Evolutionary conservation across 2,888 invertebrate species (phyloP).

Genomic region (Acrocyrtus sp.): DNA sequence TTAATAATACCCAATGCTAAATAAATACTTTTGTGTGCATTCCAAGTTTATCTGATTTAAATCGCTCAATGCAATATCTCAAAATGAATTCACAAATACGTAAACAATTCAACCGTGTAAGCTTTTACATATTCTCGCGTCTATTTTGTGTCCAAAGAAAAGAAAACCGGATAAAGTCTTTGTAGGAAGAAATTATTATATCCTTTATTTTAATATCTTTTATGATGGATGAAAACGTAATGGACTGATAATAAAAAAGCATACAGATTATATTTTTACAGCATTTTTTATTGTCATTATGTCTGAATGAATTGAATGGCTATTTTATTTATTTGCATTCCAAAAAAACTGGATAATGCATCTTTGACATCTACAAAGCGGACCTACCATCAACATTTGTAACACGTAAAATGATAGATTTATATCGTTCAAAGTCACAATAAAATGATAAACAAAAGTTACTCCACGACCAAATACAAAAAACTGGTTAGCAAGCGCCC

Average conservation of each 20-base stretch:
- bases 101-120: too few species aligned
- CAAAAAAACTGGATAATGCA: background rate
- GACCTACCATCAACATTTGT: background rate
- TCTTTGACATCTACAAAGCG: background rate
- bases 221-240: background rate
- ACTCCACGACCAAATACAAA: background rate
- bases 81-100: too few species aligned
- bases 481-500: background rate
- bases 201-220: too few species aligned
- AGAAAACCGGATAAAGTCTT: too few species aligned
- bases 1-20: too few species aligned
- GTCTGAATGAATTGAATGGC: background rate
- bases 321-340: background rate
- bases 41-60: too few species aligned
- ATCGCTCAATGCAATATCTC: too few species aligned
- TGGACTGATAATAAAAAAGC: background rate
- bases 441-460: conserved; percentile 13
- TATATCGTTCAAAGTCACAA: conserved; percentile 2
- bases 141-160: too few species aligned
- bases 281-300: background rate
- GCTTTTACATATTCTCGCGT: too few species aligned
- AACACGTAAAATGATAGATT: background rate
- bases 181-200: too few species aligned
- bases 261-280: background rate
- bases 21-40: too few species aligned